Conservation (phyloP, 1,140 invertebrate species). For the Littorina saxatilis region DNA sequence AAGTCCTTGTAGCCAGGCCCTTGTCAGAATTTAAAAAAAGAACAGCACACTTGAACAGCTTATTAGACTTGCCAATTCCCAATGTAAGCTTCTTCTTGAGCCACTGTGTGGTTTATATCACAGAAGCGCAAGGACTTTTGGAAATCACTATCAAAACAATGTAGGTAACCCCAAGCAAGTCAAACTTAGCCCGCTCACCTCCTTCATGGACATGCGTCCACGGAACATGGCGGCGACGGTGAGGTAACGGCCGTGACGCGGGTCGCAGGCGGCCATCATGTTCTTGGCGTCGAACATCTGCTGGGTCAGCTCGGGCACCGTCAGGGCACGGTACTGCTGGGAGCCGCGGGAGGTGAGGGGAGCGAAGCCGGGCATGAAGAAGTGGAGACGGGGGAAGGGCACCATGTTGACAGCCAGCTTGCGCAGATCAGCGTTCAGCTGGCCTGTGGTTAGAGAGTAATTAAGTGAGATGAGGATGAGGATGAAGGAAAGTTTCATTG, state of each 20-base stretch:
- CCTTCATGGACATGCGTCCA: conserved; percentile 96
- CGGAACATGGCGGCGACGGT: conserved; percentile 96
- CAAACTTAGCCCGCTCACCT: conserved; percentile 77
- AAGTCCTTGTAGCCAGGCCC: no score
- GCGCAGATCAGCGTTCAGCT: conserved; percentile 89
- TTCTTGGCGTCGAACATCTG: conserved; percentile 40
- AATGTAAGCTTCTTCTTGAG: no score
- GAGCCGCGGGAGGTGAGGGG: conserved; percentile 80
- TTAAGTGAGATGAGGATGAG: conserved; percentile 76
- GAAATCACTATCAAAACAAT: no score
- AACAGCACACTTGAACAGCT: no score
- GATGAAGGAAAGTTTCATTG: no score
- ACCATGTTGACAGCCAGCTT: conserved; percentile 90
- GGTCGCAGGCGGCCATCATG: conserved; percentile 96
- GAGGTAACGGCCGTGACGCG: conserved; percentile 91
- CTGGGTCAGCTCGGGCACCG: conserved; percentile 78
- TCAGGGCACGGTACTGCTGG: conserved; percentile 77
- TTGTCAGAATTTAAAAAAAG: no score
- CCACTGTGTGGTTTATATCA: no score
- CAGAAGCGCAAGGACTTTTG: no score
- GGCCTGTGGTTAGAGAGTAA: conserved; percentile 87
- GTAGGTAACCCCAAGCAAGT: no score
- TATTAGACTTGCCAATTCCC: no score
- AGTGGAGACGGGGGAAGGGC: conserved; percentile 84
- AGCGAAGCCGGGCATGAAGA: conserved; percentile 88